Conservation (phyloP, 2,113 vertebrate species). For the Salvelinus sp. region DNA sequence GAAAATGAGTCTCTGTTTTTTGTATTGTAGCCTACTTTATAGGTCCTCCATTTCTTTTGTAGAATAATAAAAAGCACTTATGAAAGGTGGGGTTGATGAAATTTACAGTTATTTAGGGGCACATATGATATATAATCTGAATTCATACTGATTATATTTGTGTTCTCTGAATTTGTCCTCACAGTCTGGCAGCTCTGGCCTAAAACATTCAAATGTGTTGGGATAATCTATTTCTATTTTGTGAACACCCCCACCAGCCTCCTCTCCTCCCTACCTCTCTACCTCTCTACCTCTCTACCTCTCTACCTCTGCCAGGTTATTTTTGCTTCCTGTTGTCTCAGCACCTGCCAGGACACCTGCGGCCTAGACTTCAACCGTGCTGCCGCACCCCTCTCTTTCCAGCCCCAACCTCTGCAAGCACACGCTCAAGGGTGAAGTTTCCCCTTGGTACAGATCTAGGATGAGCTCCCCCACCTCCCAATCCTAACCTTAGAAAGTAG, state of each 20-base stretch:
- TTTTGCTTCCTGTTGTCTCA: conserved; percentile 45
- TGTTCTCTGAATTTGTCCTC: not conserved
- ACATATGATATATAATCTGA: no score
- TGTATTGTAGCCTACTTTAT: not conserved
- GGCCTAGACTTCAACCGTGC: not conserved
- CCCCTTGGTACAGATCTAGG: no score
- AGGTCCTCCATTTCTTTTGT: not conserved
- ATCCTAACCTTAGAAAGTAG: no score
- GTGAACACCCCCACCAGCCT: not conserved
- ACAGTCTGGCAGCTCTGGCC: not conserved
- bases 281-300: not conserved
- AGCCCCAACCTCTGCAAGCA: not conserved
- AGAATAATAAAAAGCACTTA: no score
- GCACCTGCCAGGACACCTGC: conserved; percentile 46
- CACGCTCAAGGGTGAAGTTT: not conserved
- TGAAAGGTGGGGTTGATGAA: no score
- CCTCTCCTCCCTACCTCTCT: not conserved
- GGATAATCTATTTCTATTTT: conserved; percentile 10
- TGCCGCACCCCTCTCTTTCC: not conserved
- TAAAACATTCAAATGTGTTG: conserved; percentile 7
- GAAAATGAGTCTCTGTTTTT: not conserved
- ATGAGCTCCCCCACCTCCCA: no score
- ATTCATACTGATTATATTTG: not conserved
- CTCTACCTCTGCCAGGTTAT: conserved; percentile 25
- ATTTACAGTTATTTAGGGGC: no score